Percentiles rank a stretch among this genome's conserved stretches.
phyloP scores from a whole-genome alignment of 2,113 vertebrate species.

The Varanus komodoensis region DNA sequence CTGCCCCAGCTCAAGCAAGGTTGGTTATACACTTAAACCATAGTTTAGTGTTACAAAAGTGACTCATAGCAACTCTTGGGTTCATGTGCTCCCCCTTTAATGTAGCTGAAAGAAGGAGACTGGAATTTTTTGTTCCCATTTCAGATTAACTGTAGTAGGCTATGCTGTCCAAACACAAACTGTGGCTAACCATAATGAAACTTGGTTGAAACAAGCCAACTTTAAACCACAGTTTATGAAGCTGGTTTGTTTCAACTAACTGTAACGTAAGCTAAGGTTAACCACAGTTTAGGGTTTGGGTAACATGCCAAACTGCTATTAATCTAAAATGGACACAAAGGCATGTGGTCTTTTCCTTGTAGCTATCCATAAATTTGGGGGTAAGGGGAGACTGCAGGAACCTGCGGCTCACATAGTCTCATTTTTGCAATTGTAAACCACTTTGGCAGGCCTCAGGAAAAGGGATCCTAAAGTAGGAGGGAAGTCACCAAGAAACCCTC shows the following conservation, averaged over 20 bases:
- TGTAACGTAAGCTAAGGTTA: not conserved
- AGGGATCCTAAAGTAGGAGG: not conserved
- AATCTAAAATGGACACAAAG: not conserved
- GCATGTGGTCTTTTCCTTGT: not conserved
- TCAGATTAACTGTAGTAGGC: not conserved
- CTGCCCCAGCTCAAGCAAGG: not conserved
- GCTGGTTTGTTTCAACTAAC: too few species aligned
- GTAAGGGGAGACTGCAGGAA: too few species aligned
- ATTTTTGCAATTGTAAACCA: not conserved
- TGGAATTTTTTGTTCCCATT: not conserved
- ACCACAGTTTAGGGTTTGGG: not conserved
- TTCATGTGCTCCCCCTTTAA: not conserved
- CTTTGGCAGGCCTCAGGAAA: not conserved
- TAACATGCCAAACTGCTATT: not conserved
- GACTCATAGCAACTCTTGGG: not conserved
- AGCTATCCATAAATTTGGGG: not conserved
- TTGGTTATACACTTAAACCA: not conserved
- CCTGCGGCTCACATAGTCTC: too few species aligned
- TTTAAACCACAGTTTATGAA: too few species aligned
- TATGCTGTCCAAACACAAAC: not conserved
- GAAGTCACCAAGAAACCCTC: not conserved
- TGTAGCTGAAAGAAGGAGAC: not conserved
- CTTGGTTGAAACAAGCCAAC: not conserved
- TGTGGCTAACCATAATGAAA: not conserved
- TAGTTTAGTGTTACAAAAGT: not conserved